Percentiles rank a stretch among this genome's conserved stretches.
These are phyloP conservation scores for Temnothorax curvispinosus DNA, from an alignment of 1,140 invertebrate genomes.

Conservation along the genomic window DNA sequence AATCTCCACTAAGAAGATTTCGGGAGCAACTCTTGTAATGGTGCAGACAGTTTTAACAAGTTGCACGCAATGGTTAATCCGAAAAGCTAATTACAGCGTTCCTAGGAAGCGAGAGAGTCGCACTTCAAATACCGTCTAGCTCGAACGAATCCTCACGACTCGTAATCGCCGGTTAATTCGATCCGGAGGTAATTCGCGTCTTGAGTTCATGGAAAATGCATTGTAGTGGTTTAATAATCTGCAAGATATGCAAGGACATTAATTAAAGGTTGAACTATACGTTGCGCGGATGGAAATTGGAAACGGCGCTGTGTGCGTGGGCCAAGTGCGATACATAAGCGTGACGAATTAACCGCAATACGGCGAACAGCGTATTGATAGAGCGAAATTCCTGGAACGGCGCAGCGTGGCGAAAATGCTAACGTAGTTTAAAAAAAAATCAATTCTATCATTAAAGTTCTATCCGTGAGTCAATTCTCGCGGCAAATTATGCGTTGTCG, in stretches of 20 bases:
- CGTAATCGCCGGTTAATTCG: slow-evolving; percentile 26
- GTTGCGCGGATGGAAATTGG: not conserved
- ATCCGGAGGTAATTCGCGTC: slow-evolving; percentile 6
- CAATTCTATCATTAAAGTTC: slow-evolving; percentile 50
- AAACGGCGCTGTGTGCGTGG: not conserved
- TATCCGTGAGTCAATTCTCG: slow-evolving; percentile 49
- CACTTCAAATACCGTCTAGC: not conserved
- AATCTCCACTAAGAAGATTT: slow-evolving; percentile 12
- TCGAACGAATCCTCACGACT: not conserved
- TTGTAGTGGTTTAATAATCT: slow-evolving; percentile 5
- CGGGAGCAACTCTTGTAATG: not conserved
- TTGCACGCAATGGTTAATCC: slow-evolving; percentile 21
- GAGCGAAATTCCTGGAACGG: not conserved
- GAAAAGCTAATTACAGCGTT: slow-evolving; percentile 16
- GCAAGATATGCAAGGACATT: not conserved
- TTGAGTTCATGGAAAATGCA: slow-evolving; percentile 8
- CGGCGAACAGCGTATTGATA: not conserved
- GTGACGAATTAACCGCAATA: slow-evolving; percentile 25
- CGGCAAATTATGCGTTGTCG: slow-evolving; percentile 66
- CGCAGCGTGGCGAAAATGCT: not conserved
- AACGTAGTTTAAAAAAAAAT: slow-evolving; percentile 38
- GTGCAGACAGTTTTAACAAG: not conserved
- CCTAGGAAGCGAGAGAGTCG: not conserved
- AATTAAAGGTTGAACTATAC: not conserved
- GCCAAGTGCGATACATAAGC: not conserved